Conservation (phyloP, 1,140 invertebrate species). For the Eurytemora carolleeae region DNA sequence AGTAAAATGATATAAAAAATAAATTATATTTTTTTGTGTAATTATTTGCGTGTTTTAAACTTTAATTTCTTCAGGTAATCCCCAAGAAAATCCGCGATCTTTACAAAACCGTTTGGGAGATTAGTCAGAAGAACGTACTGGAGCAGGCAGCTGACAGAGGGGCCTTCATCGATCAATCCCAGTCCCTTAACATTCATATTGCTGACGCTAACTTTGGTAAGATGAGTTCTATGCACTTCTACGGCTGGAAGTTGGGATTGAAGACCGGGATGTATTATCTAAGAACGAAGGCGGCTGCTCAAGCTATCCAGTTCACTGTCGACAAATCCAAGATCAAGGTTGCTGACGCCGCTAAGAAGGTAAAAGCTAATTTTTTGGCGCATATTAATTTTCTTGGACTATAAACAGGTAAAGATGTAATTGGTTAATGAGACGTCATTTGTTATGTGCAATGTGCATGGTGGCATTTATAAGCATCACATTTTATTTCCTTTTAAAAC, state of each 20-base stretch:
- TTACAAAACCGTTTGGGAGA: conserved; percentile 98
- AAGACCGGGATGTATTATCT: conserved; percentile 99
- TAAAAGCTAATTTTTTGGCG: too few species aligned
- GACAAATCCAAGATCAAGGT: conserved; percentile 57
- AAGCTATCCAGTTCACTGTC: conserved; percentile 93
- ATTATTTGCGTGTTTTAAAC: too few species aligned
- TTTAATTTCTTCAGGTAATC: conserved; percentile 44
- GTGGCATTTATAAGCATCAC: too few species aligned
- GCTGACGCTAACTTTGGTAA: conserved; percentile 81
- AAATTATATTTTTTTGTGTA: too few species aligned
- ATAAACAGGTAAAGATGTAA: conserved; percentile 20
- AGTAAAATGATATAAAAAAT: too few species aligned
- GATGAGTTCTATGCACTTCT: conserved; percentile 19
- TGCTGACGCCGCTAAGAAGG: conserved; percentile 18
- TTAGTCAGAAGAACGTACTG: conserved; percentile 76
- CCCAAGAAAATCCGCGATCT: conserved; percentile 70
- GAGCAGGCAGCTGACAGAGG: conserved; percentile 96
- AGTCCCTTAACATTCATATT: conserved; percentile 91
- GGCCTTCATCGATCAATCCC: conserved; percentile 95
- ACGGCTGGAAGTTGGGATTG: conserved; percentile 41
- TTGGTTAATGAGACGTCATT: conserved; percentile 18
- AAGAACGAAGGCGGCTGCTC: conserved; percentile 82
- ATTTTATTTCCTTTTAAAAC: too few species aligned
- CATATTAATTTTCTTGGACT: too few species aligned
- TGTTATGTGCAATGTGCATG: conserved; percentile 12